Conservation (phyloP, 2,888 invertebrate genomes). For the Lymantria monacha region DNA sequence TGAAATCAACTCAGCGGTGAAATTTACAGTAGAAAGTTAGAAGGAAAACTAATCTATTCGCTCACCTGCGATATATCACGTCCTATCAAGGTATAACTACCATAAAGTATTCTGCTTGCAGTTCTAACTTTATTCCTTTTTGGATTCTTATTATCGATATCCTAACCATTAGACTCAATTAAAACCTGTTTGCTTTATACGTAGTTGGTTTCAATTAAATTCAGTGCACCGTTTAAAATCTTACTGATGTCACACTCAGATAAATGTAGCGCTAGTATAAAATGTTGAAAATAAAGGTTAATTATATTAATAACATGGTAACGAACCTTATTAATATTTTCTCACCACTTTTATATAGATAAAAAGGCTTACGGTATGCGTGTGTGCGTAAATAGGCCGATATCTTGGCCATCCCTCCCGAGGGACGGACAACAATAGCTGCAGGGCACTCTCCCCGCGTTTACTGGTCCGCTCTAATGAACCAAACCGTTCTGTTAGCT, state of each 20-base stretch:
- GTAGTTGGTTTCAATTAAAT: conserved; percentile 27
- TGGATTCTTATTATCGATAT: conserved; percentile 29
- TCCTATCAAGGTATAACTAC: conserved; percentile 45
- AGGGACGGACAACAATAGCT: conserved; percentile 77
- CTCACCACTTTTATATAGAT: background rate
- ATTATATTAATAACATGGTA: background rate
- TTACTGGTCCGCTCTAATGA: conserved; percentile 77
- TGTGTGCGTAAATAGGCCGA: conserved; percentile 70
- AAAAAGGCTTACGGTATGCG: conserved; percentile 40
- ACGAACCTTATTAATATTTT: background rate
- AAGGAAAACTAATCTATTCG: conserved; percentile 70
- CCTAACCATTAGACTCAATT: conserved; percentile 21
- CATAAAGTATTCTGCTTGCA: conserved; percentile 60
- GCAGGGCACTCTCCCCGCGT: conserved; percentile 65
- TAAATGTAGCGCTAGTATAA: no score
- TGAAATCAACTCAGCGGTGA: conserved; percentile 43
- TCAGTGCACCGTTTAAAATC: conserved; percentile 17
- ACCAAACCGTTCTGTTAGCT: conserved; percentile 58
- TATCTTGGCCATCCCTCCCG: conserved; percentile 62
- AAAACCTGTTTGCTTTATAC: conserved; percentile 26
- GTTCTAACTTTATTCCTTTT: conserved; percentile 37
- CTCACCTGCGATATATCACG: conserved; percentile 61
- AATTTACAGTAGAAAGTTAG: conserved; percentile 67
- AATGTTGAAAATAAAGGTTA: background rate
- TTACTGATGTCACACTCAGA: conserved; percentile 22